Percentiles rank a stretch among this genome's conserved stretches.
phyloP scores from a whole-genome alignment of 2,888 invertebrate species.

The Leptopilina drosophilae region DNA sequence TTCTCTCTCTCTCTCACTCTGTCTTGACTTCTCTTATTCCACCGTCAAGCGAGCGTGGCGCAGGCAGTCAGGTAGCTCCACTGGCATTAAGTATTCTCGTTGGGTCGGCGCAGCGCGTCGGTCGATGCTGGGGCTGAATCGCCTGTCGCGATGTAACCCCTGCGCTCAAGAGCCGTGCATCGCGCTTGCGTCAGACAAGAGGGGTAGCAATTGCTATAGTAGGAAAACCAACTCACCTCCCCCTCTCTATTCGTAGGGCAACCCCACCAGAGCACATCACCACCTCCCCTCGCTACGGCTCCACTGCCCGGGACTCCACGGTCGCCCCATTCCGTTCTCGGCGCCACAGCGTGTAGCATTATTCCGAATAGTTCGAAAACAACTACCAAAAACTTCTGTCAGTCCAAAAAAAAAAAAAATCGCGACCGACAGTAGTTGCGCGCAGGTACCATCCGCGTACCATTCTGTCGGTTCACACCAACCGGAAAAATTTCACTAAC shows the following conservation, averaged over 20 bases:
- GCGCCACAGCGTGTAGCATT: conserved; percentile 75
- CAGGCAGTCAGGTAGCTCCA: conserved; percentile 67
- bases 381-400: no score
- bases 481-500: no score
- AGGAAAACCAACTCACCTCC: conserved; percentile 60
- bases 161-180: conserved; percentile 51
- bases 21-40: conserved; percentile 62
- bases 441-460: conserved; percentile 24
- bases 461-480: no score
- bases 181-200: conserved; percentile 65
- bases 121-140: conserved; percentile 71
- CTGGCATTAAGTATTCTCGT: conserved; percentile 75
- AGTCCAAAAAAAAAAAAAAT: conserved; percentile 12
- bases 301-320: conserved; percentile 76
- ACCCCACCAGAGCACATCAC: conserved; percentile 61
- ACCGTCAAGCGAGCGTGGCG: conserved; percentile 71
- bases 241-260: conserved; percentile 52
- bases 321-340: conserved; percentile 77
- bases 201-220: conserved; percentile 62
- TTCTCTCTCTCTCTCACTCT: conserved; percentile 46
- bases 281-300: conserved; percentile 72
- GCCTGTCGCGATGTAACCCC: conserved; percentile 60
- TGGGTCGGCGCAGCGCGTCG: conserved; percentile 71
- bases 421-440: conserved; percentile 43
- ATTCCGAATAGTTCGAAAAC: conserved; percentile 53